Percentiles rank a stretch among this genome's conserved stretches.
Evolutionary conservation across 2,888 invertebrate genomes (phyloP).

Genomic region (Dynastes grantii): DNA sequence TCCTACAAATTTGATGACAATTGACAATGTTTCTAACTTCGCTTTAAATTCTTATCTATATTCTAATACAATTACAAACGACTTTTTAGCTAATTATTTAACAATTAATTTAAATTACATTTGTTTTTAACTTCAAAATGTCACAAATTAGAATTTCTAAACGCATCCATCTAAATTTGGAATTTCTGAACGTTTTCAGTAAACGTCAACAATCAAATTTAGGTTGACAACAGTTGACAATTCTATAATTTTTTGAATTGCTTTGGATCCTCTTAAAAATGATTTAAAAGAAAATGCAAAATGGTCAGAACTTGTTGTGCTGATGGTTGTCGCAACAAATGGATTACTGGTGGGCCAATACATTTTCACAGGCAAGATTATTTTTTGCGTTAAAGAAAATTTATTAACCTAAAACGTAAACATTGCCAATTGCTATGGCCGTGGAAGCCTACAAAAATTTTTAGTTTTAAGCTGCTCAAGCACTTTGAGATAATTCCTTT

Average conservation of each 20-base stretch:
- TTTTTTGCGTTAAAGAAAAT: no score
- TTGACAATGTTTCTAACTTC: no score
- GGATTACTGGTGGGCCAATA: background rate
- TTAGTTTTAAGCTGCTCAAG: background rate
- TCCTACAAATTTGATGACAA: no score
- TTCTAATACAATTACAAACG: no score
- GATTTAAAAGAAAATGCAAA: background rate
- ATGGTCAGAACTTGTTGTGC: background rate
- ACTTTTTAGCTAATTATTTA: no score
- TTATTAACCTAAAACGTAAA: no score
- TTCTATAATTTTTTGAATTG: no score
- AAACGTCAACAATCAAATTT: background rate
- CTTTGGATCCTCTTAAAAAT: background rate
- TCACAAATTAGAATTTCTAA: background rate
- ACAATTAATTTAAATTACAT: background rate
- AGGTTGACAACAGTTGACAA: background rate
- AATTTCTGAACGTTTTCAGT: background rate
- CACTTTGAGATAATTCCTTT: background rate
- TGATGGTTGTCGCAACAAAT: background rate
- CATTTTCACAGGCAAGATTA: background rate
- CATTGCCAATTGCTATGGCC: no score
- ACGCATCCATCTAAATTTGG: background rate
- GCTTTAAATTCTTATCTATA: no score
- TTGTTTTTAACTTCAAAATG: background rate
- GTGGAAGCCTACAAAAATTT: no score